phyloP scores from a whole-genome alignment of 2,113 vertebrate genomes.

The Petroica traversi region DNA sequence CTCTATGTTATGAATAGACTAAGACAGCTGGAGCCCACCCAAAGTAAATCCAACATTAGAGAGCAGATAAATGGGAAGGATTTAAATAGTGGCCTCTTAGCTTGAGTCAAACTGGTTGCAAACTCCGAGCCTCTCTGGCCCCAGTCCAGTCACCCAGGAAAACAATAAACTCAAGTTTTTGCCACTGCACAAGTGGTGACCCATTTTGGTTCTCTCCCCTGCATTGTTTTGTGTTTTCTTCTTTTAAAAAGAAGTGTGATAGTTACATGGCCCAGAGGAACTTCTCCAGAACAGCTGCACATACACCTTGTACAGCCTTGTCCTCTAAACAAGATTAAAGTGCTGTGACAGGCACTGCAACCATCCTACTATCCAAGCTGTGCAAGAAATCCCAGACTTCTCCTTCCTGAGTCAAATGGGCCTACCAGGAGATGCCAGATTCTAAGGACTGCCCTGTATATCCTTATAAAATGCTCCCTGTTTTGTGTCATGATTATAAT shows the following conservation, averaged over 20 bases:
- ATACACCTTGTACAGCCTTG: background rate
- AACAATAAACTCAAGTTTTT: background rate
- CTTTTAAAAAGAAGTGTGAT: background rate
- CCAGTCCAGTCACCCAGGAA: background rate
- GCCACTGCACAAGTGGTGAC: background rate
- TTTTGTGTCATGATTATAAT: background rate
- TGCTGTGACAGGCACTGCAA: background rate
- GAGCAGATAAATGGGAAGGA: constrained; percentile 20
- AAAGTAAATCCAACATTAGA: constrained; percentile 48
- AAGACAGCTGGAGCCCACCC: constrained; percentile 34
- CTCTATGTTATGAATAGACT: background rate
- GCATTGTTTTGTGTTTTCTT: background rate
- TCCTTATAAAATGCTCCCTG: background rate
- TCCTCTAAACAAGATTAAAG: background rate
- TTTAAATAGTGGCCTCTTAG: constrained; percentile 39
- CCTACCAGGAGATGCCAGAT: background rate
- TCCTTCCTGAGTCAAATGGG: background rate
- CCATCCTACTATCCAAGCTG: background rate
- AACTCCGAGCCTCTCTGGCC: constrained; percentile 18
- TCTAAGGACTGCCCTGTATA: background rate
- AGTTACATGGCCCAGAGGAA: background rate
- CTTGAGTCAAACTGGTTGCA: background rate
- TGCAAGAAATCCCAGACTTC: background rate
- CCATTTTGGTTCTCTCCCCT: background rate
- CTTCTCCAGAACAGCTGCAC: background rate